Conservation (phyloP, 2,797 vertebrate genomes). For the Peromyscus nudipes region DNA sequence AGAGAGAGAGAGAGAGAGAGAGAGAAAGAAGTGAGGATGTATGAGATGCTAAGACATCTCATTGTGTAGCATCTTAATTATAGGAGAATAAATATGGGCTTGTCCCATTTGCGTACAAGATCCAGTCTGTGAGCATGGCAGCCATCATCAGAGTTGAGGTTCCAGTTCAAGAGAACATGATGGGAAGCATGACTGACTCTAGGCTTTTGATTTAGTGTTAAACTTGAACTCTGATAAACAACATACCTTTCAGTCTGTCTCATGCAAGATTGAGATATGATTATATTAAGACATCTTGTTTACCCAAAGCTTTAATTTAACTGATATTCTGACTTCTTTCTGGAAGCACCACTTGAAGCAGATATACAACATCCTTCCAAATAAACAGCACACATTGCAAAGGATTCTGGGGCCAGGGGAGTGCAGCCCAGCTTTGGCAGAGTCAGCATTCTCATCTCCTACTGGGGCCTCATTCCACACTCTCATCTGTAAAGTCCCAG, state of each 20-base stretch:
- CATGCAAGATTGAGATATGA: background rate
- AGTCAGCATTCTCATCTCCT: background rate
- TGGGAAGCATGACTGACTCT: background rate
- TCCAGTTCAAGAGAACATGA: background rate
- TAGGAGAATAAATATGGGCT: background rate
- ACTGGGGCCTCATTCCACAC: background rate
- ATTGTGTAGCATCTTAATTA: background rate
- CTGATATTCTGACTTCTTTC: background rate
- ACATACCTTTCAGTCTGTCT: background rate
- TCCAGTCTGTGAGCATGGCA: background rate
- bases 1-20: background rate
- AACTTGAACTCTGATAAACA: background rate
- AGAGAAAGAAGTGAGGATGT: background rate
- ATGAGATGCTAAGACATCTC: background rate
- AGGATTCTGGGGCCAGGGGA: background rate
- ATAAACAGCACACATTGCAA: background rate
- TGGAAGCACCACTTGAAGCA: background rate
- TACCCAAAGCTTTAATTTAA: conserved; percentile 30
- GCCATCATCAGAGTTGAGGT: background rate
- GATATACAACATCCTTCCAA: background rate
- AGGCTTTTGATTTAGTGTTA: background rate
- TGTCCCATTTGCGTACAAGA: background rate
- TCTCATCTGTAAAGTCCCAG: background rate
- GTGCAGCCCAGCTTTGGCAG: background rate
- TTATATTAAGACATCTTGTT: background rate